Conservation (phyloP, 1,140 invertebrate genomes). For the Ostrea denselamellosa region DNA sequence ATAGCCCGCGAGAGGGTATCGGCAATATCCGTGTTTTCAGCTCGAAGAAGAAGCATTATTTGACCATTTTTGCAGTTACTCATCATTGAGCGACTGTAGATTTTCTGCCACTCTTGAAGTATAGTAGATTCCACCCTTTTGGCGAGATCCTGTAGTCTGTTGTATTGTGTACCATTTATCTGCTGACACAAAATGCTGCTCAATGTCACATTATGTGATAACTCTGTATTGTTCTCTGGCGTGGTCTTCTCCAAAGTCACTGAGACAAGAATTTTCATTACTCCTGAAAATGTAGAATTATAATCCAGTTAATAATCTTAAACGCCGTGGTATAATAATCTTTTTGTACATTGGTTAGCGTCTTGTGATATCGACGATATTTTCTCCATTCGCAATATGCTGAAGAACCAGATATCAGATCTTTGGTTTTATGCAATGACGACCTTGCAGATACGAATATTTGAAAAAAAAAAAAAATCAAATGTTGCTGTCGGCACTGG, state of each 20-base stretch:
- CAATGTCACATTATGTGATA: background rate
- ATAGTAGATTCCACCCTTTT: background rate
- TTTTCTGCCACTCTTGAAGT: background rate
- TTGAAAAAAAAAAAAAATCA: too few relatives aligned
- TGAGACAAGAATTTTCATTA: background rate
- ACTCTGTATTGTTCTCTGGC: background rate
- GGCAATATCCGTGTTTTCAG: background rate
- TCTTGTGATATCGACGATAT: too few relatives aligned
- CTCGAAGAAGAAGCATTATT: background rate
- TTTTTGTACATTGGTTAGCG: too few relatives aligned
- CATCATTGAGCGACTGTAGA: background rate
- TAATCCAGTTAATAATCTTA: too few relatives aligned
- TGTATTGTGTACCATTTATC: background rate
- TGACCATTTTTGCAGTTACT: background rate
- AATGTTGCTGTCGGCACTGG: too few relatives aligned
- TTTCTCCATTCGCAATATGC: too few relatives aligned
- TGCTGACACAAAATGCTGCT: conserved; percentile 8
- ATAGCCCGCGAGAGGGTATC: background rate
- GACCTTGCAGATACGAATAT: too few relatives aligned
- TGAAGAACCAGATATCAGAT: too few relatives aligned
- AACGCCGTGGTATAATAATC: too few relatives aligned
- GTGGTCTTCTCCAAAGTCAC: background rate
- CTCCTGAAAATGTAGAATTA: background rate
- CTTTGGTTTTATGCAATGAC: too few relatives aligned
- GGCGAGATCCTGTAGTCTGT: background rate